Conservation (phyloP, 2,797 vertebrate species). For the Falco naumanni region DNA sequence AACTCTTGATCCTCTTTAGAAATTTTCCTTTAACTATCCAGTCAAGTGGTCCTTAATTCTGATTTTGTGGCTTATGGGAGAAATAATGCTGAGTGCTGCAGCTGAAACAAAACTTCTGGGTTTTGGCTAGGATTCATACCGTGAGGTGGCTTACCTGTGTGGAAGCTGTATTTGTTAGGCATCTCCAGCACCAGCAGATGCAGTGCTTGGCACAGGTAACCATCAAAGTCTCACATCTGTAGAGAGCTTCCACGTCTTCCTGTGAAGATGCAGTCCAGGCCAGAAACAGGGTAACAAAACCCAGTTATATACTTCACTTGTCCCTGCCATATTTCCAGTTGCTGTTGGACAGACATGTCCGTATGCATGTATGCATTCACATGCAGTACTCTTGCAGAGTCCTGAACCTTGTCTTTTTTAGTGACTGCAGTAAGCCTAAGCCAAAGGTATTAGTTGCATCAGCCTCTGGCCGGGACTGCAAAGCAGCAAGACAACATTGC, state of each 20-base stretch:
- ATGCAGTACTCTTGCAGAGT: not conserved
- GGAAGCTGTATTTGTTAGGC: fast-evolving
- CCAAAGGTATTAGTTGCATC: not conserved
- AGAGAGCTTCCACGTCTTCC: not conserved
- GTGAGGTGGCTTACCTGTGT: fast-evolving
- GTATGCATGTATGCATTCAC: too few species aligned
- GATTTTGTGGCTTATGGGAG: not conserved
- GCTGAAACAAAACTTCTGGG: fast-evolving
- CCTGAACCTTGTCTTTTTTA: not conserved
- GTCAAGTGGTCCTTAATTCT: not conserved
- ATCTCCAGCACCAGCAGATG: not conserved
- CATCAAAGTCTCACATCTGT: not conserved
- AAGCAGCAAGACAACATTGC: not conserved
- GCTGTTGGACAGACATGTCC: not conserved
- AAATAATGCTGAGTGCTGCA: not conserved
- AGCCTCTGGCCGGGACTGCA: not conserved
- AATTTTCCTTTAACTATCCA: not conserved
- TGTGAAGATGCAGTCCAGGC: not conserved
- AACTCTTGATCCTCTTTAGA: not conserved
- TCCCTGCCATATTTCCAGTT: not conserved
- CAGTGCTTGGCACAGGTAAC: fast-evolving
- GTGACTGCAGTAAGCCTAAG: not conserved
- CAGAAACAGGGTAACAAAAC: not conserved
- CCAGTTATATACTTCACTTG: not conserved
- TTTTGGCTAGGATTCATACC: not conserved